Percentiles rank a stretch among this genome's conserved stretches.
phyloP scores from a whole-genome alignment of 2,888 invertebrate genomes.

The Sminthurides aquaticus region DNA sequence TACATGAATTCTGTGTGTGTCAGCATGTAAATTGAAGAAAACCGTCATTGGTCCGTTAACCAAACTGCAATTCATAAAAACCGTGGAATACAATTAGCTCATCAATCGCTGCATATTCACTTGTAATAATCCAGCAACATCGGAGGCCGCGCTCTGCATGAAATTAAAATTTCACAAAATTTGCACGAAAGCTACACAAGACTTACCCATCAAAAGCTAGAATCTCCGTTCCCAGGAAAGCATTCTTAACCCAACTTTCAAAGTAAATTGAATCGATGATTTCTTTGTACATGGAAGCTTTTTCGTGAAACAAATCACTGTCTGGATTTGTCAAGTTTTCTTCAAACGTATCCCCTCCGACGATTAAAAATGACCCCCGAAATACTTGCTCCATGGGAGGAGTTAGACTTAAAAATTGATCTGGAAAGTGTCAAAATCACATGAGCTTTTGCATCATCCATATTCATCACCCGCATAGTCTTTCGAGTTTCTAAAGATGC shows the following conservation, averaged over 20 bases:
- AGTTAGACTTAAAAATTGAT: constrained; percentile 64
- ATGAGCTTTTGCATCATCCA: not conserved
- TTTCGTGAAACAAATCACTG: constrained; percentile 62
- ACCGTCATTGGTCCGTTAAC: constrained; percentile 67
- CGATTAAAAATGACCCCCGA: constrained; percentile 69
- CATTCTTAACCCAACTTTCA: constrained; percentile 64
- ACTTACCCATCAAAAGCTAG: constrained; percentile 76
- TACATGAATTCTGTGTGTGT: constrained; percentile 53
- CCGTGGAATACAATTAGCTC: not conserved
- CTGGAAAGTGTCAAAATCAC: too few species aligned
- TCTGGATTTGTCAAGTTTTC: constrained; percentile 60
- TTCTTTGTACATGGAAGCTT: constrained; percentile 66
- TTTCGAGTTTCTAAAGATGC: not conserved
- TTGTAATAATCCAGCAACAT: not conserved
- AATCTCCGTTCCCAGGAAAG: constrained; percentile 71
- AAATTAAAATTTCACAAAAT: not conserved
- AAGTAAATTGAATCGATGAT: constrained; percentile 66
- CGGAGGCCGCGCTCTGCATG: too few species aligned
- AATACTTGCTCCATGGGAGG: constrained; percentile 72
- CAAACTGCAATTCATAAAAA: constrained; percentile 53
- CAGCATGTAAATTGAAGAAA: constrained; percentile 77
- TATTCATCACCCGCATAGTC: not conserved
- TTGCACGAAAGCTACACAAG: not conserved
- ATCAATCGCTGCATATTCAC: not conserved
- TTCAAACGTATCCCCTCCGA: constrained; percentile 62